Conservation (phyloP, 2,888 invertebrate species). For the Rhagonycha lutea region DNA sequence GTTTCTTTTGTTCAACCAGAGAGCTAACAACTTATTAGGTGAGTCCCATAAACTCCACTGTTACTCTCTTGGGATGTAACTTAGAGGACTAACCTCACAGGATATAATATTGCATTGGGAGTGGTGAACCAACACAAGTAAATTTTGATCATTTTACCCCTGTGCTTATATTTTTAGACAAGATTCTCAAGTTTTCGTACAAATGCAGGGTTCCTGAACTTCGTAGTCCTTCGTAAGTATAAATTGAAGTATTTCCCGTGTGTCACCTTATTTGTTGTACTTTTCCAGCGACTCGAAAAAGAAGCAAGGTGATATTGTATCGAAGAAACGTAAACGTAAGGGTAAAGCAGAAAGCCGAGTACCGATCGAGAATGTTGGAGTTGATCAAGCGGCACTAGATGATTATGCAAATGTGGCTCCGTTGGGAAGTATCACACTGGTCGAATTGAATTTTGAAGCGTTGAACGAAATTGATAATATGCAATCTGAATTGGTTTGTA, state of each 20-base stretch:
- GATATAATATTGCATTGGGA: too few species aligned
- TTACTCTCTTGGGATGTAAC: too few species aligned
- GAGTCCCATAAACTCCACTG: background rate
- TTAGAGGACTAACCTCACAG: too few species aligned
- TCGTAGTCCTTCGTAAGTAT: too few species aligned
- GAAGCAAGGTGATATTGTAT: background rate
- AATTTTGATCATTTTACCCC: too few species aligned
- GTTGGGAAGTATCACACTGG: background rate
- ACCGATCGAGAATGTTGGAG: background rate
- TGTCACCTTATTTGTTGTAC: too few species aligned
- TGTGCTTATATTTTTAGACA: background rate
- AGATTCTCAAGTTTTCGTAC: background rate
- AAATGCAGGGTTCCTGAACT: background rate
- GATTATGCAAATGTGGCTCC: background rate
- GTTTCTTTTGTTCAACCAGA: background rate
- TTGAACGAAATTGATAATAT: background rate
- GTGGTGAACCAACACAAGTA: too few species aligned
- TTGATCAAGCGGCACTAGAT: background rate
- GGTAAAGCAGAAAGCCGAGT: background rate
- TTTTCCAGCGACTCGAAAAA: too few species aligned
- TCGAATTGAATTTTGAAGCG: background rate
- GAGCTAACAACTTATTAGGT: background rate
- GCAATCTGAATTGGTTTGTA: background rate
- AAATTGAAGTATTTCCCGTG: too few species aligned
- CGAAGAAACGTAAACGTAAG: too few species aligned